Percentiles rank a stretch among this genome's conserved stretches.
Conservation (phyloP, 2,888 invertebrate species). For the Mythimna vitellina region DNA sequence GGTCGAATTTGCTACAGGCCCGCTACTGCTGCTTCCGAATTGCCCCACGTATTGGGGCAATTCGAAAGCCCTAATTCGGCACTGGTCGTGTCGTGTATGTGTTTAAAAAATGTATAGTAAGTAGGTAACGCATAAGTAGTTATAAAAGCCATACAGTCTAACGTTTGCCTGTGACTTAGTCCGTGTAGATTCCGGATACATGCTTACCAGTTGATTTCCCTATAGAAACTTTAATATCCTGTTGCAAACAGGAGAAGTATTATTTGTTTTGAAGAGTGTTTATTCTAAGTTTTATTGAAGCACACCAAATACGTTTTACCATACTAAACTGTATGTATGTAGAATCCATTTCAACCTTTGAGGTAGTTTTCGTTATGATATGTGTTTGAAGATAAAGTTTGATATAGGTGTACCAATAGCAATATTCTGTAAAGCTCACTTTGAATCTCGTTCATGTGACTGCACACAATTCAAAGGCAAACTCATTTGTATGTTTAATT, state of each 20-base stretch:
- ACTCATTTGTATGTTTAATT: background rate
- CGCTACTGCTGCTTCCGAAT: too few relatives aligned
- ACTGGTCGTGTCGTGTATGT: too few relatives aligned
- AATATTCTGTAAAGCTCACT: background rate
- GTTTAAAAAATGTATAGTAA: too few relatives aligned
- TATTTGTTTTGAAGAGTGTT: conserved; percentile 25
- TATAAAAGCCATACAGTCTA: background rate
- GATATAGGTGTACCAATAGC: background rate
- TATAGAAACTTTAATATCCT: conserved; percentile 40
- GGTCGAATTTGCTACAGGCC: too few relatives aligned
- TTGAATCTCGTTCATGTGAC: background rate
- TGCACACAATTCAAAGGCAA: background rate
- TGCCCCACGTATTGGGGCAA: too few relatives aligned
- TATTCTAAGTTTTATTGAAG: background rate
- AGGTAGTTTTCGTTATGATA: background rate
- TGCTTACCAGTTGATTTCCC: conserved; percentile 32
- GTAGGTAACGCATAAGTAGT: too few relatives aligned
- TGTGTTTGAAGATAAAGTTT: background rate
- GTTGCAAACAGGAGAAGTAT: conserved; percentile 30
- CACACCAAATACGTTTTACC: background rate
- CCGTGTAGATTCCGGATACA: conserved; percentile 15
- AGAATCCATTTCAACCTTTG: background rate
- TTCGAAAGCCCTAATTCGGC: too few relatives aligned
- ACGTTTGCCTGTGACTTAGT: background rate
- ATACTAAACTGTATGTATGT: background rate